Conservation (phyloP, 2,888 invertebrate genomes). For the Ceriagrion tenellum region DNA sequence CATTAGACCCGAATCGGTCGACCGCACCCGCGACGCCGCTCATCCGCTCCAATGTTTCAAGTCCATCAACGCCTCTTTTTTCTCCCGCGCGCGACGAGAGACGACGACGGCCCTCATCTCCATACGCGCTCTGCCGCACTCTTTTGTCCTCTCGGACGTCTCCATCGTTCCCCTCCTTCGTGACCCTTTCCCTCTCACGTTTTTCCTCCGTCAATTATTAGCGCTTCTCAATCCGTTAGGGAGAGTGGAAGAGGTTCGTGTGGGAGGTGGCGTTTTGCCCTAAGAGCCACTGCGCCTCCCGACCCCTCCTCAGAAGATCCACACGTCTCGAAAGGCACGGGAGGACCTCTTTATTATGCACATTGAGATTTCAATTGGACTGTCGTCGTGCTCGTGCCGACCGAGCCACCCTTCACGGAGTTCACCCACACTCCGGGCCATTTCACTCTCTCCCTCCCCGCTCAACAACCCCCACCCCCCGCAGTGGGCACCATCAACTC, state of each 20-base stretch:
- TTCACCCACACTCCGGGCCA: neutral
- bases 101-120: neutral
- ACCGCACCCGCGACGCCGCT: neutral
- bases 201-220: constrained; percentile 27
- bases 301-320: neutral
- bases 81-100: neutral
- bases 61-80: neutral
- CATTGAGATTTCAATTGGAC: constrained; percentile 47
- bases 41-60: neutral
- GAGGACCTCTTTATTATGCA: constrained; percentile 52
- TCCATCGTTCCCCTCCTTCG: neutral
- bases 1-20: constrained; percentile 4
- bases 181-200: neutral
- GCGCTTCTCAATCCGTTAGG: constrained; percentile 15
- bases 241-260: neutral
- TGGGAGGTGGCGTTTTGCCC: constrained; percentile 6
- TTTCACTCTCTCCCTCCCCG: neutral
- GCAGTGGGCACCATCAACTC: too few relatives aligned
- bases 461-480: too few relatives aligned
- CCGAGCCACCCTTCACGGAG: neutral
- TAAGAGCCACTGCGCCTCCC: neutral
- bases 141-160: neutral
- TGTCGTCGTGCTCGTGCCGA: constrained; percentile 34
- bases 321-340: neutral
- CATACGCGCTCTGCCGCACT: neutral